Evolutionary conservation across 2,888 invertebrate genomes (phyloP).

Genomic region (Drosophila meridiana): DNA sequence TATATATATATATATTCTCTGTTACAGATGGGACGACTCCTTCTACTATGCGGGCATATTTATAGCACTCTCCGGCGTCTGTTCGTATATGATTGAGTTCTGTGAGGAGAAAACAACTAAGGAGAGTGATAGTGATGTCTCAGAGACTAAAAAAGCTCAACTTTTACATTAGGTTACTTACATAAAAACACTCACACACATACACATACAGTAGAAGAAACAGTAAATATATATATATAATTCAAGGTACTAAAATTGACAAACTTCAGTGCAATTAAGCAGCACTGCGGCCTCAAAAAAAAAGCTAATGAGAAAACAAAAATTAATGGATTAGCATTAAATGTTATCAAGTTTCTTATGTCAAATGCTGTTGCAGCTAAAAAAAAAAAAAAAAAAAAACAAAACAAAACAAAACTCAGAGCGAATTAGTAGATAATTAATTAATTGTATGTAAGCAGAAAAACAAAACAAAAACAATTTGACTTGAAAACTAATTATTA

Average conservation of each 20-base stretch:
- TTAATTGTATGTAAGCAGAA: constrained; percentile 39
- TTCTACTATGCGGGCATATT: constrained; percentile 93
- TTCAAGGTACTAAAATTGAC: constrained; percentile 29
- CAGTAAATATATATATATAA: constrained; percentile 7
- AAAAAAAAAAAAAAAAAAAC: constrained; percentile 44
- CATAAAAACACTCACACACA: constrained; percentile 19
- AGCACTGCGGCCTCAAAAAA: constrained; percentile 45
- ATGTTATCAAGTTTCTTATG: constrained; percentile 77
- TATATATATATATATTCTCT: background rate
- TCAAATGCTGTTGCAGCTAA: constrained; percentile 72
- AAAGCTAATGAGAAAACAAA: constrained; percentile 24
- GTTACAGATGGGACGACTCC: constrained; percentile 89
- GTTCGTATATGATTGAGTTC: constrained; percentile 84
- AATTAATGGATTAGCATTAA: constrained; percentile 68
- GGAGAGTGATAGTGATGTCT: constrained; percentile 84
- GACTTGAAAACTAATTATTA: constrained; percentile 49
- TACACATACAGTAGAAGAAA: constrained; percentile 13
- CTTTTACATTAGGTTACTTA: constrained; percentile 77
- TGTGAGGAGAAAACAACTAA: constrained; percentile 81
- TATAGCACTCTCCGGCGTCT: constrained; percentile 91
- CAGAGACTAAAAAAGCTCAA: constrained; percentile 78
- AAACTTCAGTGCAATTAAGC: constrained; percentile 51
- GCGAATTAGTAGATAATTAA: constrained; percentile 65
- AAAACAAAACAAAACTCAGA: constrained; percentile 48
- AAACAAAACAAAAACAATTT: constrained; percentile 26